phyloP scores from a whole-genome alignment of 2,797 vertebrate genomes.

The Lateolabrax maculatus region DNA sequence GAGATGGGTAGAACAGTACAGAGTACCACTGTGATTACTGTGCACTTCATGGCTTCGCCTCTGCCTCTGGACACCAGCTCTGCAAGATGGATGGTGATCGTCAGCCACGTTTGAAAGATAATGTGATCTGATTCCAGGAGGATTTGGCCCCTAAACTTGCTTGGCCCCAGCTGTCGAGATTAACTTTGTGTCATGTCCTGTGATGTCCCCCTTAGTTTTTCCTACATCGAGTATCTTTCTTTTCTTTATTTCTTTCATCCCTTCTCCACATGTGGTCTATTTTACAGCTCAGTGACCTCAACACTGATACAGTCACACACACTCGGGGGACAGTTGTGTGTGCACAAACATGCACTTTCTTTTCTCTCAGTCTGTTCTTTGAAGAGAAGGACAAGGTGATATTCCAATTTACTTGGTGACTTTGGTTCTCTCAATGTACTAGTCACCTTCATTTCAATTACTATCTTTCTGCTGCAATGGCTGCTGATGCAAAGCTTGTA shows the following conservation, averaged over 20 bases:
- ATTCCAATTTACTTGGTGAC: conserved; percentile 60
- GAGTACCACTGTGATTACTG: conserved; percentile 65
- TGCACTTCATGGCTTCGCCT: conserved; percentile 51
- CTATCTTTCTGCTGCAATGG: conserved; percentile 27
- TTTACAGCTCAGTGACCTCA: conserved; percentile 73
- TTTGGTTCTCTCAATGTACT: conserved; percentile 50
- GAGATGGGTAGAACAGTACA: conserved; percentile 57
- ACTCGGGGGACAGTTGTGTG: conserved; percentile 32
- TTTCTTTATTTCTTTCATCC: conserved; percentile 58
- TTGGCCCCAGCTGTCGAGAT: conserved; percentile 67
- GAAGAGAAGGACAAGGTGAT: conserved; percentile 64
- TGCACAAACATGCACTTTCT: conserved; percentile 28
- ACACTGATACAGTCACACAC: conserved; percentile 41
- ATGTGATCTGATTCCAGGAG: conserved; percentile 72
- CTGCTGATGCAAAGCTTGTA: conserved; percentile 42
- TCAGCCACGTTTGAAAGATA: conserved; percentile 71
- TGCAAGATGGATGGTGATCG: conserved; percentile 74
- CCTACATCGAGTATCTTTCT: conserved; percentile 32
- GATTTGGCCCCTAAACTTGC: conserved; percentile 68
- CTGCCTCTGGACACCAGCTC: conserved; percentile 68
- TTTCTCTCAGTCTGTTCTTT: conserved; percentile 42
- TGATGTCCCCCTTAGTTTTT: conserved; percentile 65
- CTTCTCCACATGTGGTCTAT: conserved; percentile 56
- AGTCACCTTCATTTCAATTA: conserved; percentile 61
- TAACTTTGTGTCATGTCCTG: conserved; percentile 64